phyloP scores from a whole-genome alignment of 1,140 invertebrate genomes.

The Idris sp. region DNA sequence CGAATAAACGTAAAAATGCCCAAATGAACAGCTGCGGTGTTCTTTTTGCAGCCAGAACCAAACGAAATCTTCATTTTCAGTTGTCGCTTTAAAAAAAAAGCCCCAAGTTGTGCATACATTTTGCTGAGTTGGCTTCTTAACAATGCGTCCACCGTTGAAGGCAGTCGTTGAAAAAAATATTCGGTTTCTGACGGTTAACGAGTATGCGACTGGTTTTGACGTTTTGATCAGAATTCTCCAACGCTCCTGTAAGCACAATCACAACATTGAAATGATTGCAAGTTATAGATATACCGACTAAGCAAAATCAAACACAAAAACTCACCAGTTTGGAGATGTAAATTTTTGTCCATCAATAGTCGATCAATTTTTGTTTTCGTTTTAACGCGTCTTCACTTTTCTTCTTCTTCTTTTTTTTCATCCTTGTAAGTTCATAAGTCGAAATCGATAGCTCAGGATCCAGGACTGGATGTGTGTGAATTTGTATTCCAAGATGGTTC shows the following conservation, averaged over 20 bases:
- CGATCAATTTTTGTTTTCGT: conserved; percentile 48
- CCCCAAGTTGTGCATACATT: too few species aligned
- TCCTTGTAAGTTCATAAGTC: conserved; percentile 58
- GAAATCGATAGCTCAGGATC: conserved; percentile 60
- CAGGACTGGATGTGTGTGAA: conserved; percentile 57
- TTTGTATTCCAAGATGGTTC: conserved; percentile 61
- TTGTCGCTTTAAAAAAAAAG: conserved; percentile 3
- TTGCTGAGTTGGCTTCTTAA: conserved; percentile 11
- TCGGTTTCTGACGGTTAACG: conserved; percentile 38
- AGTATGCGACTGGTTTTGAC: conserved; percentile 31
- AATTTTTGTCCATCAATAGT: conserved; percentile 46
- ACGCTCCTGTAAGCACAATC: conserved; percentile 42
- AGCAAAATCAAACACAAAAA: not conserved
- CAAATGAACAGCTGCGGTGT: conserved; percentile 58
- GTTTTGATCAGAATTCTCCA: conserved; percentile 43
- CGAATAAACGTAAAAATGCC: conserved; percentile 68
- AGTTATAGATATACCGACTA: not conserved
- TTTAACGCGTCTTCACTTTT: conserved; percentile 18
- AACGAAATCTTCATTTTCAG: conserved; percentile 18
- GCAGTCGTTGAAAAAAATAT: conserved; percentile 33
- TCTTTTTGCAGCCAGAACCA: conserved; percentile 35
- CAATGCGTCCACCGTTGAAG: conserved; percentile 11
- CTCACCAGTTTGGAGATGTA: conserved; percentile 18
- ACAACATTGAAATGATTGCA: conserved; percentile 19
- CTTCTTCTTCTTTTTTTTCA: conserved; percentile 30